Percentiles rank a stretch among this genome's conserved stretches.
phyloP scores from a whole-genome alignment of 1,140 invertebrate species.

The Drosophila murphyi region DNA sequence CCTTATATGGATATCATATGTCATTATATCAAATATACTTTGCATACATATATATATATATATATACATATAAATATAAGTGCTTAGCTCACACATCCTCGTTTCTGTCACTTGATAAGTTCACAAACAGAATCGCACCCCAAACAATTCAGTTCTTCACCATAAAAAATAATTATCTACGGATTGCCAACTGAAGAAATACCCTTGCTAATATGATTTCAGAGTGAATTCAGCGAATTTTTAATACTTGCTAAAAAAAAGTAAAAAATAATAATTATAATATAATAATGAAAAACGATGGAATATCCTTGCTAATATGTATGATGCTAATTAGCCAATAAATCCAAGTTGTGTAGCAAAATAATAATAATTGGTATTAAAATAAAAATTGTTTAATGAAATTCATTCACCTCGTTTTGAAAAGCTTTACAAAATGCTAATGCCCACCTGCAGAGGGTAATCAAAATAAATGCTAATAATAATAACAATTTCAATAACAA shows the following conservation, averaged over 20 bases:
- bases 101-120: constrained; percentile 41
- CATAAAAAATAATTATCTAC: neutral
- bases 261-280: neutral
- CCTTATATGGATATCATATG: constrained; percentile 19
- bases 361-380: no score
- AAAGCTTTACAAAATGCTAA: neutral
- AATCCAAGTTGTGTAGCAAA: no score
- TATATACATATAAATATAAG: constrained; percentile 7
- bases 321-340: no score
- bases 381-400: no score
- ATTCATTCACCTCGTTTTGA: no score
- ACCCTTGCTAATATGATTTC: neutral
- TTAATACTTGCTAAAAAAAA: neutral
- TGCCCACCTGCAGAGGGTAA: neutral
- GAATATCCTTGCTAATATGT: no score
- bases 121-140: constrained; percentile 1
- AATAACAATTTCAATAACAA: constrained; percentile 24
- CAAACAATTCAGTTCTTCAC: neutral
- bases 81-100: constrained; percentile 29
- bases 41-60: constrained; percentile 11
- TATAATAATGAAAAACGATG: neutral
- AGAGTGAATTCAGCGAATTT: neutral
- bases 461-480: constrained; percentile 25
- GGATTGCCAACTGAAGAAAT: neutral
- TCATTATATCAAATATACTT: constrained; percentile 16